Base-by-base conservation (phyloP, 2,888 invertebrate genomes). In the Melangyna quadrimaculata region DNA sequence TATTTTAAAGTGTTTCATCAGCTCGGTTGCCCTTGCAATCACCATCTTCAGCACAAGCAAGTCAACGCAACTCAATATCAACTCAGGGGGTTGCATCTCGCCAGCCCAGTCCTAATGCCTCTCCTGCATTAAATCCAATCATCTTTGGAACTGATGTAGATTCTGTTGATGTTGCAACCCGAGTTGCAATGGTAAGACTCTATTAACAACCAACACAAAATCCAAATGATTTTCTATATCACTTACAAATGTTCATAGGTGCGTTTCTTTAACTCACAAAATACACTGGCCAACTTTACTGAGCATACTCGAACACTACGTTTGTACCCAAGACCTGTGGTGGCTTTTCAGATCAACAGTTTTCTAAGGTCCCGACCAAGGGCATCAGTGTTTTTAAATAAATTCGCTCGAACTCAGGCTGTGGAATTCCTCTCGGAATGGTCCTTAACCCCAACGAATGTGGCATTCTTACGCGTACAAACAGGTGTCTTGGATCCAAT, bases 361-460 rank as follows among this genome's bases (percentile, higher is more conserved):
- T 99, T 99, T 91, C 93, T 99, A 12, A 94, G 99, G 83, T 99
- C 99, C 9, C 94, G 99, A 37, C 98, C 98, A 0, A 94, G 97
- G 88, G 95, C 96, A 12, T 97, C 98, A 0, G 94, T 95, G 53
- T 99, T 99, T 91, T 94, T 99, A 59, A 96, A 96, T 89, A 96
- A 96, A 90, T 98, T 99, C 90, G 97, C 99, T 0, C 94, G 98
- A 88, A 98, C 99, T 3, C 99, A 99, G 95, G 99, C 99, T 0
- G 99, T 99, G 1, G 99, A 99, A 91, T 99, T 98, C 92, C 94
- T 99, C 88, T 99, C 99, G 0, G 99, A 99, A 92, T 99, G 99
- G 98, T 98, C 98, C 0, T 93, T 99, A 12, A 98, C 98, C 1
- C 99, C 99, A 0, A 97, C 96, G 89, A 99, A 99, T 93, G 98